phyloP scores from a whole-genome alignment of 1,140 invertebrate species.

The Sipha flava region DNA sequence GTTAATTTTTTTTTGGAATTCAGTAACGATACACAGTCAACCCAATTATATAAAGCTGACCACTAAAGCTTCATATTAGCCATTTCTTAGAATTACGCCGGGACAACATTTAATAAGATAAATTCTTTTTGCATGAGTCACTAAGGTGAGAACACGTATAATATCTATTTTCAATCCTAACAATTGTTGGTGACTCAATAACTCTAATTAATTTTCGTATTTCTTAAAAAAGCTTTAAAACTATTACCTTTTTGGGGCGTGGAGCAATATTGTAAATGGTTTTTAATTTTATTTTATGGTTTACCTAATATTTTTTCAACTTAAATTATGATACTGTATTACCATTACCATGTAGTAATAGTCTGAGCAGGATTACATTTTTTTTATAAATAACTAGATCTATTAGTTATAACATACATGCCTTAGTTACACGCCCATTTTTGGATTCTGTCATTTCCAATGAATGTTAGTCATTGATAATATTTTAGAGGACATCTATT shows the following conservation, averaged over 20 bases:
- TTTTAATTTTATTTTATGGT: too few species aligned
- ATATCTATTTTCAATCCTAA: background rate
- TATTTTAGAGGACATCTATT: background rate
- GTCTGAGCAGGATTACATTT: too few species aligned
- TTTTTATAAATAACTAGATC: too few species aligned
- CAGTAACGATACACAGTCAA: background rate
- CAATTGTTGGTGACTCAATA: background rate
- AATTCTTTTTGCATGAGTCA: slow-evolving; percentile 29
- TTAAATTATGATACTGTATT: too few species aligned
- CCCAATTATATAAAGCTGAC: background rate
- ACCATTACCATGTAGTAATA: too few species aligned
- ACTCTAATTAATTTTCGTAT: background rate
- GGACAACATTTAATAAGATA: background rate
- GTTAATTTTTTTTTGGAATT: background rate
- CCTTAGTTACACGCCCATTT: background rate
- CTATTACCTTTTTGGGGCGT: background rate
- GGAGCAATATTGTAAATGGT: too few species aligned
- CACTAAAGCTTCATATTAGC: background rate
- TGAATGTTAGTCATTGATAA: background rate
- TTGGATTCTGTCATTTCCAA: background rate
- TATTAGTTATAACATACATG: too few species aligned
- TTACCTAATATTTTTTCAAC: too few species aligned
- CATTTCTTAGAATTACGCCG: background rate
- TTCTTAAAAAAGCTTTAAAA: background rate
- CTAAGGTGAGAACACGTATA: slow-evolving; percentile 8